Evolutionary conservation across 2,113 vertebrate genomes (phyloP).

Genomic region (Paradoxurus hermaphroditus): DNA sequence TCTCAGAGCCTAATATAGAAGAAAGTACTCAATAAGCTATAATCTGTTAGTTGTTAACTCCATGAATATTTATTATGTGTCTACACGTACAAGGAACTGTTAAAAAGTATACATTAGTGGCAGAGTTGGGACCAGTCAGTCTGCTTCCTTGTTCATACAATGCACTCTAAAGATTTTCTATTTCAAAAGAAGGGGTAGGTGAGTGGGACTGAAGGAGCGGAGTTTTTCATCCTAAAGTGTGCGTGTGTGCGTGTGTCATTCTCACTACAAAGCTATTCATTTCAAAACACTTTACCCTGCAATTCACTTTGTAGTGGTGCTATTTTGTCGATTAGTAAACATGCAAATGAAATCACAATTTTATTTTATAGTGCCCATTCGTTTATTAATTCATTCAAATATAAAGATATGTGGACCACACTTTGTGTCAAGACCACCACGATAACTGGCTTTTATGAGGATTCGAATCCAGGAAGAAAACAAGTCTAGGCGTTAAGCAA

Average conservation of each 20-base stretch:
- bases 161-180: not conserved
- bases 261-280: not conserved
- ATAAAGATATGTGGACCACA: not conserved
- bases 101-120: not conserved
- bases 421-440: not conserved
- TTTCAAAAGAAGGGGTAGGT: not conserved
- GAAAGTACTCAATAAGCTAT: not conserved
- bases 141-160: not conserved
- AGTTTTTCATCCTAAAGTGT: not conserved
- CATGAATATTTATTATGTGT: not conserved
- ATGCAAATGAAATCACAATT: not conserved
- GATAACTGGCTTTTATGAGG: not conserved
- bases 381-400: not conserved
- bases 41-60: not conserved
- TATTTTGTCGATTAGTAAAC: not conserved
- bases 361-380: not conserved
- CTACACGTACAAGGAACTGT: not conserved
- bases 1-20: not conserved
- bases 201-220: not conserved
- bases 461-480: conserved; percentile 17
- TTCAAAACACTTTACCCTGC: not conserved
- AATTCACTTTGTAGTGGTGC: not conserved
- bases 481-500: not conserved
- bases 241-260: not conserved
- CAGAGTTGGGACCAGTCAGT: not conserved